A percentile compares a stretch with the other conserved stretches of the same genome.
These are phyloP conservation scores for Orcinus orca DNA, from an alignment of 2,113 vertebrate genomes.

Conservation along the genomic window DNA sequence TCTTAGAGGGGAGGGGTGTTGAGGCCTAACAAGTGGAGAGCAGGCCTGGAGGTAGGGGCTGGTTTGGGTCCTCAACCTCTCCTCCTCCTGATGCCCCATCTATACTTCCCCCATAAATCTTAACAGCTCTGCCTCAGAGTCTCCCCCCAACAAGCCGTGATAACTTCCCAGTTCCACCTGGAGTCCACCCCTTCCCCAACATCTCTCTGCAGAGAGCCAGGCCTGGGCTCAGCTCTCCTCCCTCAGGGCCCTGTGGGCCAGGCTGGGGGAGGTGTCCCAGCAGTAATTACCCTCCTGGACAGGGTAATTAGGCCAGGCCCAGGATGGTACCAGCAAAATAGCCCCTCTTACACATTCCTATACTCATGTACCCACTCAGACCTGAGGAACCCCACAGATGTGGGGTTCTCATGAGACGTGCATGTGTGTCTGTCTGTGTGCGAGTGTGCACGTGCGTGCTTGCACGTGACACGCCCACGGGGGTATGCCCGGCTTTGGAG, in stretches of 20 bases:
- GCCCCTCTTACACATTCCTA: slow-evolving; percentile 45
- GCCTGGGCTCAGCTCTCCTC: background rate
- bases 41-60: background rate
- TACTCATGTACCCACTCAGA: background rate
- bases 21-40: background rate
- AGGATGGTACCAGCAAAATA: slow-evolving; percentile 67
- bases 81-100: background rate
- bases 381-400: background rate
- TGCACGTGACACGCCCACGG: no score
- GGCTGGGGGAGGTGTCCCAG: slow-evolving; percentile 65
- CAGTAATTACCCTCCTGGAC: slow-evolving; percentile 71
- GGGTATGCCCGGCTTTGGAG: background rate
- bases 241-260: slow-evolving; percentile 29
- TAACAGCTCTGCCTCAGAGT: background rate
- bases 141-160: background rate
- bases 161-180: background rate
- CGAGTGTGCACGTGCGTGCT: no score
- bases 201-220: background rate
- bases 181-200: background rate
- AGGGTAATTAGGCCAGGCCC: slow-evolving; percentile 72
- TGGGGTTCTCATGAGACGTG: background rate
- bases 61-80: background rate
- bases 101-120: background rate
- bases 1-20: background rate
- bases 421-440: background rate